Base-by-base conservation (phyloP, 1,140 invertebrate genomes). In the Helicoverpa armigera region DNA sequence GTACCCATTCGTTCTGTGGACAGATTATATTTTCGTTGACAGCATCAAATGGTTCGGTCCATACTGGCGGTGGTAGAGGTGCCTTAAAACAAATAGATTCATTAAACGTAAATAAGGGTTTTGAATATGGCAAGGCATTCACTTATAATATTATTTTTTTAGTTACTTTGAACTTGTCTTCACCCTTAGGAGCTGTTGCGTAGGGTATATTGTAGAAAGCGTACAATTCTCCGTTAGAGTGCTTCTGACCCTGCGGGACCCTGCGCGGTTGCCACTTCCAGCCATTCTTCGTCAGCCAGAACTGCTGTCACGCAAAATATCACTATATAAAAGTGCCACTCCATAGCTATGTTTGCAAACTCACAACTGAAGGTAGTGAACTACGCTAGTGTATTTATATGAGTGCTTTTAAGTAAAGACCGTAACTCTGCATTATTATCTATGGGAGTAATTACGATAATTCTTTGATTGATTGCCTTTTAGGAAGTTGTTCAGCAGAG, bases 11-110 rank as follows among this genome's bases (percentile, higher is more conserved):
- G 11, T 10, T 10, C 87, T 92, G 90, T 29, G 86, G 87, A 73
- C 91, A 93, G 60, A 90, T 80, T 11, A 90, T 86, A 13, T 51
- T 35, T 60, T 77, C 83, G 18, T 90, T 79, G 0, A 87, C 63
- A 1, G 90, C 89, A 63, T 92, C 87, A 1, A 88, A 83, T 14
- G 89, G 77, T 23, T 87, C 58, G 13, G 31, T 14, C 90, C 89
- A 90, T 10, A 29, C 12, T 31, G 89, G 88, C 23, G 86, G 70
- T 18, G 90, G 86, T 2, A 88, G 61, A 5, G 91, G 89, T 61
- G 86, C 87, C 91, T 93, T 60, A 67, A 91, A 88, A 50, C 73
- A 35, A 56, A 23, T 23, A 23, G 23, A 23, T 23, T 23, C 23
- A 23, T 23, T 23, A 23, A 23, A 23, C 23, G 23, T 69, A 31